A percentile compares a stretch with the other conserved stretches of the same genome.
Conservation (phyloP, 1,140 invertebrate species). For the Drosophila lacteicornis region DNA sequence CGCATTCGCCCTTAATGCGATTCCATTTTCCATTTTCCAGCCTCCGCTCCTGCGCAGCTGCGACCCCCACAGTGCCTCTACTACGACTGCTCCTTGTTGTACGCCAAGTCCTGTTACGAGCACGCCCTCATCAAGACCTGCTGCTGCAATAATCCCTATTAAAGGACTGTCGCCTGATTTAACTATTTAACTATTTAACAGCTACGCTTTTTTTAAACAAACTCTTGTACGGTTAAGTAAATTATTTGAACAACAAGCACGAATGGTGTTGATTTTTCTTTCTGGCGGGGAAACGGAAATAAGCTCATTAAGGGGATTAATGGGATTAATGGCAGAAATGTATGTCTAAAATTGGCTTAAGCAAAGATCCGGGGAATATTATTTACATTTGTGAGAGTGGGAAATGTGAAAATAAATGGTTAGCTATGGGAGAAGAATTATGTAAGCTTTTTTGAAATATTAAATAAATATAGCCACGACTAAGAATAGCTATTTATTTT, state of each 20-base stretch:
- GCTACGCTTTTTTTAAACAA: neutral
- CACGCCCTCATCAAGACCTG: constrained; percentile 89
- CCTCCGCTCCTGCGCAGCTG: constrained; percentile 35
- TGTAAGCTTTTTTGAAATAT: no score
- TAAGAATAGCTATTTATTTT: no score
- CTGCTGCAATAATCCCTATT: constrained; percentile 88
- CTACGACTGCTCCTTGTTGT: constrained; percentile 89
- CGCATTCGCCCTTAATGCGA: constrained; percentile 25
- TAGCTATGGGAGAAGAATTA: no score
- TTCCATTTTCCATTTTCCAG: constrained; percentile 22
- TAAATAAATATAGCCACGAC: no score
- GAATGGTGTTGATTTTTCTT: neutral
- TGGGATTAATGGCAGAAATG: no score
- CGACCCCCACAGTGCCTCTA: constrained; percentile 87
- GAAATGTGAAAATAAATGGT: no score
- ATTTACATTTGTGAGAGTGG: no score
- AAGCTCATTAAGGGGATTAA: neutral
- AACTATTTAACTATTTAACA: constrained; percentile 14
- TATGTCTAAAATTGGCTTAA: no score
- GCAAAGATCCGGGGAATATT: no score
- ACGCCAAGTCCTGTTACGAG: constrained; percentile 90
- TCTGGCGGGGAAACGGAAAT: no score
- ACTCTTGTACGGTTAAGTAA: constrained; percentile 35
- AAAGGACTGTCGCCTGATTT: neutral
- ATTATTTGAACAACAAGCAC: constrained; percentile 20